Evolutionary conservation across 1,140 invertebrate species (phyloP).

Genomic region (Drosophila punjabiensis): DNA sequence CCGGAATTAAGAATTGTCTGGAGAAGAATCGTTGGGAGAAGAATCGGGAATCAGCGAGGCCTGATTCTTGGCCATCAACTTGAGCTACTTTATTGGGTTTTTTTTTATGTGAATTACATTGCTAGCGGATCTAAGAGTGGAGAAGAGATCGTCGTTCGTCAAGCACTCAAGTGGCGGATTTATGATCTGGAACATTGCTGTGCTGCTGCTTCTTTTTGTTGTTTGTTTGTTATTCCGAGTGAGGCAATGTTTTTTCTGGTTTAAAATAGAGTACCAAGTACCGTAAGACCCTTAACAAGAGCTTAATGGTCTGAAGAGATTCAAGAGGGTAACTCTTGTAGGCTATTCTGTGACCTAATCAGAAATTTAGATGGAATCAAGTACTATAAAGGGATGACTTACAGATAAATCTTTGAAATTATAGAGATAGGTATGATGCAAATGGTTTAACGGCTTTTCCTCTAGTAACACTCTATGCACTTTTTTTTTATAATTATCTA

Average conservation of each 20-base stretch:
- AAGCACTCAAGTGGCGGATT: slow-evolving; percentile 18
- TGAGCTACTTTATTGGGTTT: not conserved
- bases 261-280: not conserved
- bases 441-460: no score
- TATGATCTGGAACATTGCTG: slow-evolving; percentile 23
- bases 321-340: not conserved
- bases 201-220: slow-evolving; percentile 3
- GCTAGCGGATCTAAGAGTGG: slow-evolving; percentile 12
- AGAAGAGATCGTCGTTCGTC: slow-evolving; percentile 4
- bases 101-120: slow-evolving; percentile 6
- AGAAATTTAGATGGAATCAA: not conserved
- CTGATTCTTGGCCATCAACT: slow-evolving; percentile 13
- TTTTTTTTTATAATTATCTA: not conserved
- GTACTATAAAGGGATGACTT: not conserved
- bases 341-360: not conserved
- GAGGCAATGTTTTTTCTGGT: slow-evolving; percentile 15
- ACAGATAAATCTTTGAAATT: not conserved
- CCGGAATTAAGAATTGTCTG: not conserved
- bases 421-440: no score
- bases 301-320: slow-evolving; percentile 7
- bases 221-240: not conserved
- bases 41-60: slow-evolving; percentile 12
- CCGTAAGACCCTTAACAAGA: not conserved
- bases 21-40: not conserved
- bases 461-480: no score